Evolutionary conservation across 2,113 vertebrate genomes (phyloP), one percentile per base, ranked within the genome.

Genomic region (Nesoenas mayeri): DNA sequence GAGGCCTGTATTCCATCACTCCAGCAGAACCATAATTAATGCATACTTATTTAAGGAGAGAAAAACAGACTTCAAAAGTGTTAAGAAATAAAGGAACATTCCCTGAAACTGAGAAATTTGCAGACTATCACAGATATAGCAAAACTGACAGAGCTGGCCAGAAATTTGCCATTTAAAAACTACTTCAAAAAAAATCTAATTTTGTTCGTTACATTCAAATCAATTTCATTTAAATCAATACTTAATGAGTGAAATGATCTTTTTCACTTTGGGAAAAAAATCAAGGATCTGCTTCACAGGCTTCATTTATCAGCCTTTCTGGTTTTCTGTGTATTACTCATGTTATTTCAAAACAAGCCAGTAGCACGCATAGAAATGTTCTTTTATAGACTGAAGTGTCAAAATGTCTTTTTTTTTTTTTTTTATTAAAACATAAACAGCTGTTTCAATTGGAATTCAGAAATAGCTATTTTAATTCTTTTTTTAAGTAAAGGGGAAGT

Each of bases 51-150:
- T 89, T 66, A 58, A 47, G 36, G 22, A 73, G 71, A 72, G 31
- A 85, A 42, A 88, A 91, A 72, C 6, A 64, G 60, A 64, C 40
- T 91, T 71, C n/a, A n/a, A 32, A 88, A 29, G 28, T 40, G 19
- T 91, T 85, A 58, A 65, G 61, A 87, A 95, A 93, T 73, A 94
- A 89, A 88, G 29, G 47, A 93, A 88, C 20, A 91, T 61, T 62
- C 31, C 10, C 44, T 32, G 25, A 78, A 95, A 87, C 10, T 15
- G 66, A 70, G 70, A 93, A 72, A 83, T 65, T 75, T 65, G 44
- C 66, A 61, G 54, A 20, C 26, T 78, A 4, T 58, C 50, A 66
- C 20, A 57, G 31, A 50, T 54, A 79, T 0, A 79, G 12, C 8
- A 25, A 24, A 89, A 85, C 12, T 65, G 53, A 38, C 22, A 38